These are phyloP conservation scores for Lucilia sericata DNA, from an alignment of 1,140 invertebrate genomes.

Conservation along the genomic window DNA sequence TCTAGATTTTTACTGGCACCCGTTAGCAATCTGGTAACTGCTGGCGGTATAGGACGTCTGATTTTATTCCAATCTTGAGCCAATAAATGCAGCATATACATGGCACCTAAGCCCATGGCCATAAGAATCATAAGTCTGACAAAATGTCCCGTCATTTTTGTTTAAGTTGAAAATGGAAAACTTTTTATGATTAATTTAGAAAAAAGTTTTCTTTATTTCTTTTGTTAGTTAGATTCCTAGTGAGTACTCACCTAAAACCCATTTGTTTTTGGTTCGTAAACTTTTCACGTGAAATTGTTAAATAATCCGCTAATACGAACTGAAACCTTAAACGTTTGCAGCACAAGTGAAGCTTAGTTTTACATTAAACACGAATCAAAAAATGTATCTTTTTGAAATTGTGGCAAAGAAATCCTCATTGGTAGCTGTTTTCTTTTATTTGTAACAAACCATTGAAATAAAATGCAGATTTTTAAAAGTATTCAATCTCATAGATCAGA, in stretches of 20 bases:
- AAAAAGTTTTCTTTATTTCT: neutral
- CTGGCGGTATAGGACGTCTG: conserved; percentile 56
- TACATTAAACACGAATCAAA: conserved; percentile 24
- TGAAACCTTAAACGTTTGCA: conserved; percentile 19
- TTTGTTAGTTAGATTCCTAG: neutral
- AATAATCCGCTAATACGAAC: neutral
- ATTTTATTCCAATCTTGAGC: conserved; percentile 69
- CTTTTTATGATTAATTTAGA: neutral
- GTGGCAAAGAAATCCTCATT: neutral
- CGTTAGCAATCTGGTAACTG: conserved; percentile 52
- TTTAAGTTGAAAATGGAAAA: neutral
- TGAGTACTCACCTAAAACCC: conserved; percentile 28
- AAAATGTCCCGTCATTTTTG: neutral
- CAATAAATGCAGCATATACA: conserved; percentile 69
- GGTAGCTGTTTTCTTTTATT: neutral
- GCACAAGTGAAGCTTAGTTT: conserved; percentile 26
- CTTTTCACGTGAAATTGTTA: neutral
- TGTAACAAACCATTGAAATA: too few relatives aligned
- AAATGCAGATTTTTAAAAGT: too few relatives aligned
- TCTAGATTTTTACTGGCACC: conserved; percentile 48
- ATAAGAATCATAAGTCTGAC: conserved; percentile 63
- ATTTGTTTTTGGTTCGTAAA: neutral
- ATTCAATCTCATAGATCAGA: too few relatives aligned
- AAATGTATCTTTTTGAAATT: neutral
- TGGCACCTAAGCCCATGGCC: conserved; percentile 66